phyloP scores from a whole-genome alignment of 1,140 invertebrate genomes.

The Neodiprion pinetum region DNA sequence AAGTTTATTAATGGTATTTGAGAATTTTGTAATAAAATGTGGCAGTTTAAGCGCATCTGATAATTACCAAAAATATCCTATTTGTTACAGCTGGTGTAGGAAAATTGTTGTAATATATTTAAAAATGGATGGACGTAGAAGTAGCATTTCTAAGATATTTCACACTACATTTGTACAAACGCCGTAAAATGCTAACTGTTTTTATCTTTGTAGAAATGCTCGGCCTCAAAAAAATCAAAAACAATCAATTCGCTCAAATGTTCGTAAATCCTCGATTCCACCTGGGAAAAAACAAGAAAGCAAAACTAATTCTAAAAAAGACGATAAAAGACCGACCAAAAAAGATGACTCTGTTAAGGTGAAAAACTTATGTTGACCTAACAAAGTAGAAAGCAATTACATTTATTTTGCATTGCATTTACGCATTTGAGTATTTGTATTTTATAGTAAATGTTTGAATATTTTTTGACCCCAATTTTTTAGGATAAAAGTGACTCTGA shows the following conservation, averaged over 20 bases:
- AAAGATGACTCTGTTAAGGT: conserved; percentile 55
- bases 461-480: conserved; percentile 32
- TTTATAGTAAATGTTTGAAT: conserved; percentile 14
- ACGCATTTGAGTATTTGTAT: not conserved
- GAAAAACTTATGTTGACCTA: conserved; percentile 46
- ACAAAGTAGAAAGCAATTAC: not conserved
- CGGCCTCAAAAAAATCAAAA: conserved; percentile 56
- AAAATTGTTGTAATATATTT: not conserved
- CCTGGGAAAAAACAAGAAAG: conserved; percentile 48
- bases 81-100: no score
- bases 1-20: conserved; percentile 26
- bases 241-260: conserved; percentile 55
- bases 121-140: no score
- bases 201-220: conserved; percentile 43
- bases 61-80: no score
- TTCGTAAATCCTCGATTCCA: conserved; percentile 53
- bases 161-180: not conserved
- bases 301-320: conserved; percentile 63
- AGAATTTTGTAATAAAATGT: conserved; percentile 7
- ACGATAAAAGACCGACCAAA: conserved; percentile 64
- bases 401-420: not conserved
- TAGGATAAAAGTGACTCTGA: conserved; percentile 70
- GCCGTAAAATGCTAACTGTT: not conserved
- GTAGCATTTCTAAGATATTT: no score
- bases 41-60: no score